A percentile compares a stretch with the other conserved stretches of the same genome.
phyloP scores from a whole-genome alignment of 2,797 vertebrate species.

The Macropus fuliginosus region DNA sequence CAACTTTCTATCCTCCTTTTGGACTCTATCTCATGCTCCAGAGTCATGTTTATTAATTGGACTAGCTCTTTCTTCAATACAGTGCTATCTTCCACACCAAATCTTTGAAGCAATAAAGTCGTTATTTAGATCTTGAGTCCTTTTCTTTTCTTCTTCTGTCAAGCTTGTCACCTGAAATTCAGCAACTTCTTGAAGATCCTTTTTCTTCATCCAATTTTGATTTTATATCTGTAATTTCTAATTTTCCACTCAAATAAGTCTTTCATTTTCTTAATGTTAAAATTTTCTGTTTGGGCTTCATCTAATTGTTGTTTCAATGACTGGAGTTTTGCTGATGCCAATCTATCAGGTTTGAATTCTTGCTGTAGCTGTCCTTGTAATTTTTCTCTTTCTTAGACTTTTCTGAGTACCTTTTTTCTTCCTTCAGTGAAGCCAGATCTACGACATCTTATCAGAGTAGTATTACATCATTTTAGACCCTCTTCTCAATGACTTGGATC shows the following conservation, averaged over 20 bases:
- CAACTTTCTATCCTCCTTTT: slow-evolving; percentile 90
- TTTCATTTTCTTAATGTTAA: slow-evolving; percentile 97
- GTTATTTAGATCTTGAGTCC: slow-evolving; percentile 91
- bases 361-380: slow-evolving; percentile 94
- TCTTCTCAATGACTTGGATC: slow-evolving; percentile 85
- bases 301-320: slow-evolving; percentile 90
- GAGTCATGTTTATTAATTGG: slow-evolving; percentile 94
- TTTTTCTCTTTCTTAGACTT: slow-evolving; percentile 97
- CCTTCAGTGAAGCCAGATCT: slow-evolving; percentile 93
- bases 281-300: slow-evolving; percentile 93
- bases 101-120: slow-evolving; percentile 89
- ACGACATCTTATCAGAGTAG: slow-evolving; percentile 93
- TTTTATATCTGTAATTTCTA: slow-evolving; percentile 94
- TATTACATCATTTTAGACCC: slow-evolving; percentile 89
- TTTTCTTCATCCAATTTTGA: slow-evolving; percentile 93
- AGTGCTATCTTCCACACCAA: slow-evolving; percentile 89
- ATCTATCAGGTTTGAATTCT: slow-evolving; percentile 87
- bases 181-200: slow-evolving; percentile 88
- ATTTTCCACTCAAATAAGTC: slow-evolving; percentile 97
- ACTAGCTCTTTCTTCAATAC: slow-evolving; percentile 94
- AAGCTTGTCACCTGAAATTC: slow-evolving; percentile 88
- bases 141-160: slow-evolving; percentile 89
- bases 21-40: slow-evolving; percentile 91
- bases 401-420: slow-evolving; percentile 95
- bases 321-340: slow-evolving; percentile 84